Percentiles rank a stretch among this genome's conserved stretches.
Evolutionary conservation across 2,888 invertebrate species (phyloP).

Genomic region (Callimorpha dominula): DNA sequence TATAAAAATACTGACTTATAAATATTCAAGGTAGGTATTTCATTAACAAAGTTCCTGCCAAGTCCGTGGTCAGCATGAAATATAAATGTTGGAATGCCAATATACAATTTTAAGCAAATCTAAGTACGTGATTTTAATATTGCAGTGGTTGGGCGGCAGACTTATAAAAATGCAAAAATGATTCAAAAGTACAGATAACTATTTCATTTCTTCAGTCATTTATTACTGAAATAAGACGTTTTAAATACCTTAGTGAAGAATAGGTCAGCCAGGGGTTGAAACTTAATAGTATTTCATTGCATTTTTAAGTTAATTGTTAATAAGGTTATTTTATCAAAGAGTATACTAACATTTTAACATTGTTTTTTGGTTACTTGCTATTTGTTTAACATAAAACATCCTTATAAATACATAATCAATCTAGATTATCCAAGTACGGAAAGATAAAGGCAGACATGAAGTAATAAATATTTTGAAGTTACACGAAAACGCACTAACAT

Average conservation of each 20-base stretch:
- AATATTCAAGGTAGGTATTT: slow-evolving; percentile 35
- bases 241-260: not conserved
- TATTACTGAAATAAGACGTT: too few species aligned
- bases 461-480: too few species aligned
- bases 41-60: slow-evolving; percentile 44
- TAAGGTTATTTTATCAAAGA: too few species aligned
- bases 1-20: slow-evolving; percentile 5
- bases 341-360: too few species aligned
- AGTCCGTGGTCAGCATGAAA: slow-evolving; percentile 39
- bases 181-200: not conserved
- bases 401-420: too few species aligned
- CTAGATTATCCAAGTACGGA: too few species aligned
- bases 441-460: too few species aligned
- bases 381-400: too few species aligned
- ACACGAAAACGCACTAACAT: too few species aligned
- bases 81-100: slow-evolving; percentile 27
- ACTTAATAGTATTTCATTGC: not conserved
- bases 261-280: not conserved
- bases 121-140: slow-evolving; percentile 16
- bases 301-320: too few species aligned
- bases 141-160: not conserved
- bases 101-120: slow-evolving; percentile 13
- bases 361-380: too few species aligned
- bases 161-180: slow-evolving; percentile 1
- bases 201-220: not conserved